Conservation (phyloP, 2,797 vertebrate genomes). For the Cossypha niveicapilla region DNA sequence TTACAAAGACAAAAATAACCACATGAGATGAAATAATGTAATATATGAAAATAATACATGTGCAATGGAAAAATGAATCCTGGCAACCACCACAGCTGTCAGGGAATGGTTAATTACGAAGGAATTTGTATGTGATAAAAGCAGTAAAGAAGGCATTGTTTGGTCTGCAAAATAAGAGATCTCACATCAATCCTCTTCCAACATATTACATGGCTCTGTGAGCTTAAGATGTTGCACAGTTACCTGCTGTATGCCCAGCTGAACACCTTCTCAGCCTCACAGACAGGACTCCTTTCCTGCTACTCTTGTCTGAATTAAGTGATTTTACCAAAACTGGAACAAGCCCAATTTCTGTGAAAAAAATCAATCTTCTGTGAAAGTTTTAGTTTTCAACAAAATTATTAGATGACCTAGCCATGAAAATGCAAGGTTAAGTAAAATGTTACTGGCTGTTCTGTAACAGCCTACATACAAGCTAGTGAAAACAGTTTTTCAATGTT, state of each 20-base stretch:
- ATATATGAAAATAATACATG: neutral
- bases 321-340: neutral
- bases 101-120: neutral
- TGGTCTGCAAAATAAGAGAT: neutral
- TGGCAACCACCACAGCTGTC: neutral
- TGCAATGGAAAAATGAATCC: neutral
- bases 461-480: neutral
- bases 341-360: neutral
- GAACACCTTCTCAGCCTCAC: neutral
- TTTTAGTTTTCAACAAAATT: neutral
- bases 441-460: neutral
- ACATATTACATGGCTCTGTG: neutral
- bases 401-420: neutral
- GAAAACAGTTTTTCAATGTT: neutral
- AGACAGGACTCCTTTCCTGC: neutral
- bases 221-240: neutral
- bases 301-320: neutral
- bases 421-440: neutral
- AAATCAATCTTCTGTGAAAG: neutral
- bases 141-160: neutral
- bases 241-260: neutral
- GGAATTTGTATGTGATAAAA: neutral
- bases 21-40: neutral
- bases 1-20: neutral
- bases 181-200: neutral